Conservation (phyloP, 2,113 vertebrate genomes). For the Urocolius indicus region DNA sequence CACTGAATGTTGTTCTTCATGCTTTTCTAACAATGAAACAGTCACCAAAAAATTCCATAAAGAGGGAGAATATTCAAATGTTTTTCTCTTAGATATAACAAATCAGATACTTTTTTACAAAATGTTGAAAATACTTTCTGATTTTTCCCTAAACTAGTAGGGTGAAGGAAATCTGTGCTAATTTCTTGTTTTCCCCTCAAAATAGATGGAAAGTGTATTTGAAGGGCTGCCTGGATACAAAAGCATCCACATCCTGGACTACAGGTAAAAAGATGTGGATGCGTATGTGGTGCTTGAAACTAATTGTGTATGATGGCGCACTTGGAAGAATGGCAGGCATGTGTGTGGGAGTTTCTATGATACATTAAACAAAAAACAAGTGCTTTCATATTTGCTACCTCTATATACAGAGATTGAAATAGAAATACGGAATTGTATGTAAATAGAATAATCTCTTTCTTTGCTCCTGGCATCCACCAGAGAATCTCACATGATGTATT, state of each 20-base stretch:
- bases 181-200: conserved; percentile 14
- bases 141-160: background rate
- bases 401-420: background rate
- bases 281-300: background rate
- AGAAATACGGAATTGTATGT: background rate
- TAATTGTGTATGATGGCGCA: background rate
- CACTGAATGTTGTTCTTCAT: background rate
- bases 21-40: background rate
- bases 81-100: background rate
- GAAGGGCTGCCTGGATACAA: conserved; percentile 88
- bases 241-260: conserved; percentile 82
- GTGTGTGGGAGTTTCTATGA: background rate
- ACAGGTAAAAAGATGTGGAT: conserved; percentile 82
- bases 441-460: background rate
- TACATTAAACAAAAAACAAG: background rate
- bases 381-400: background rate
- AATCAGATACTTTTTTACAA: background rate
- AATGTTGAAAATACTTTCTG: background rate
- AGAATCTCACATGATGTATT: background rate
- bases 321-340: background rate
- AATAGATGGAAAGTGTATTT: conserved; percentile 87
- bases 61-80: background rate
- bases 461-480: background rate
- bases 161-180: background rate
- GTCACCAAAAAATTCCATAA: background rate